Evolutionary conservation across 2,113 vertebrate species (phyloP).

Genomic region (Neolamprologus cancellatus): DNA sequence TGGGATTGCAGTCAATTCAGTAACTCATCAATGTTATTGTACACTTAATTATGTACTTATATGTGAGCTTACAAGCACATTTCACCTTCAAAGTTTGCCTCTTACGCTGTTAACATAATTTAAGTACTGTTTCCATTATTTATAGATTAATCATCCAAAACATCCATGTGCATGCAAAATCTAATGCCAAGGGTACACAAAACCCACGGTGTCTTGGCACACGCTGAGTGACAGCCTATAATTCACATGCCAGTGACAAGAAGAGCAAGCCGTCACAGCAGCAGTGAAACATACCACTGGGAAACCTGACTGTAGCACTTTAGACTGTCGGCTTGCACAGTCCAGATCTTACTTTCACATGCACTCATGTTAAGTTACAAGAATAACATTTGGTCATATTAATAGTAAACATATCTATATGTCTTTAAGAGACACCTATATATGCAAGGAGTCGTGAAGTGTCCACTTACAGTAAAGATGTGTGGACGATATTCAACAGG

Average conservation of each 20-base stretch:
- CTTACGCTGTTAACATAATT: neutral
- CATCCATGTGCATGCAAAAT: conserved; percentile 32
- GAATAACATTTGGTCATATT: neutral
- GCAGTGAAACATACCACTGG: neutral
- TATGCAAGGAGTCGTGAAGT: neutral
- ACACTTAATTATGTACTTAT: neutral
- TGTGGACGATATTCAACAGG: neutral
- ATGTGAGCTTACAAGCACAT: neutral
- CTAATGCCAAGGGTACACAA: conserved; percentile 18
- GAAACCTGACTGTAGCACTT: neutral
- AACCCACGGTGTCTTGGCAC: neutral
- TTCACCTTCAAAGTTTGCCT: neutral
- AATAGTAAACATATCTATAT: neutral
- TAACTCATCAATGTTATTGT: neutral
- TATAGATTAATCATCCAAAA: conserved; percentile 21
- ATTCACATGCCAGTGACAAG: conserved; percentile 33
- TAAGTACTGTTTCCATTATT: neutral
- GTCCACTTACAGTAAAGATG: neutral
- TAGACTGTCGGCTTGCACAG: neutral
- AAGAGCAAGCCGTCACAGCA: neutral
- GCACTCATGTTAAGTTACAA: neutral
- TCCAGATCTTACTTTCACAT: neutral
- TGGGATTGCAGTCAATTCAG: neutral
- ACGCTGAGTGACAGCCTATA: neutral
- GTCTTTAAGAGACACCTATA: neutral